Percentiles rank a stretch among this genome's conserved stretches.
Conservation (phyloP, 2,113 vertebrate genomes). For the Psettodes erumei region DNA sequence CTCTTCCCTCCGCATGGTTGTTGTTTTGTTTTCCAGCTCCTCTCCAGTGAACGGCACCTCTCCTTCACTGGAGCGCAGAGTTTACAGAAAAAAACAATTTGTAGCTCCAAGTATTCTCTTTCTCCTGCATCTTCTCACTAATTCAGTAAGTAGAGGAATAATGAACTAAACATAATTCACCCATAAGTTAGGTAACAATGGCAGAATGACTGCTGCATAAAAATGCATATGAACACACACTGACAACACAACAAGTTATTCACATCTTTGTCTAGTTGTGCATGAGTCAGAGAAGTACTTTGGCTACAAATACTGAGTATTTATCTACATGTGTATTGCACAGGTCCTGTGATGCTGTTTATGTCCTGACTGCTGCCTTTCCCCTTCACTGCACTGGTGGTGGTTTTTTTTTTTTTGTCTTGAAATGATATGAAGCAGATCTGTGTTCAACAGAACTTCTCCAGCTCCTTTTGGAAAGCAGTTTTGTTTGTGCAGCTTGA, state of each 20-base stretch:
- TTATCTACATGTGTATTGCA: neutral
- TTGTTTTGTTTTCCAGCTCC: constrained; percentile 49
- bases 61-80: constrained; percentile 11
- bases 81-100: neutral
- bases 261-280: neutral
- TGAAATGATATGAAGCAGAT: neutral
- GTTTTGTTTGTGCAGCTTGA: constrained; percentile 6
- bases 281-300: constrained; percentile 28
- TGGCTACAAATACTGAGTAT: constrained; percentile 36
- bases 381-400: constrained; percentile 1
- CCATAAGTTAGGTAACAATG: neutral
- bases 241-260: neutral
- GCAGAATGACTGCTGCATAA: neutral
- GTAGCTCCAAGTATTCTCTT: constrained; percentile 35
- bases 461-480: constrained; percentile 7
- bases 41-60: constrained; percentile 17
- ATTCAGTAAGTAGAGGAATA: neutral
- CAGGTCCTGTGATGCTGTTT: neutral
- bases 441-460: neutral
- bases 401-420: neutral
- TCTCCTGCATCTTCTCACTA: neutral
- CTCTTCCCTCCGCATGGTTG: constrained; percentile 61
- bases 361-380: constrained; percentile 46
- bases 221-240: neutral
- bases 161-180: neutral